Evolutionary conservation across 2,113 vertebrate species (phyloP), one percentile per base, ranked within the genome.

Genomic region (Potamarius usumacintae): DNA sequence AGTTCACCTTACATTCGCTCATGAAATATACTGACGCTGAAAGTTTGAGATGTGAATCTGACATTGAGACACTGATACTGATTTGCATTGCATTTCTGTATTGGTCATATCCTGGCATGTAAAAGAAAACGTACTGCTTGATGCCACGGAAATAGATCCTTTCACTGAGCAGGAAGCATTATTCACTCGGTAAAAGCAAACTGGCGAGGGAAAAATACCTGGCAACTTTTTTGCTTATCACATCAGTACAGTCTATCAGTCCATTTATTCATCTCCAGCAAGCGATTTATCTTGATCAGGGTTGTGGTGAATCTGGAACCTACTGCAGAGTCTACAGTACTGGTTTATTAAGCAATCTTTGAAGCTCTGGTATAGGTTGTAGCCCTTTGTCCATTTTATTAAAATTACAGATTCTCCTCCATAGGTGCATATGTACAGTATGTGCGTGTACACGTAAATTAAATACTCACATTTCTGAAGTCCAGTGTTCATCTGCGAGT

Each of bases 401-500:
- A 30, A 30, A 30, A 79, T 57, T 9, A 8, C 12, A 17, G 52
- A 57, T 79, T 15, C 53, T 57, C 22, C 5, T 27, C 27, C 12
- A 20, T 27, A 9, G 5, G 52, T 7, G 9, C 52, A 12, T 12
- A 14, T 57, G 55, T 57, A 57, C 7, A 2, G 7, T 57, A 12
- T 15, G 55, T 57, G 55, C 11, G 7, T 85, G 82, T 85, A 30
- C 63, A 8, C 82, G 11, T 52, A 22, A 10, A 62, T 17, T 22
- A 8, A 42, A 30, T 84, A 98, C 97, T 98, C 96, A 99, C 98
- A 99, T 99, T 99, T 99, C 97, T 98, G 98, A 97, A 97, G 97
- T 98, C 98, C 97, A 99, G 97, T 97, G 97, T 99, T 99, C 98
- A 99, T 99, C 97, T 99, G 98, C 97, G 96, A 97, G 96, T 97